Conservation (phyloP, 2,113 vertebrate species). For the Thalassarche chlororhynchos region DNA sequence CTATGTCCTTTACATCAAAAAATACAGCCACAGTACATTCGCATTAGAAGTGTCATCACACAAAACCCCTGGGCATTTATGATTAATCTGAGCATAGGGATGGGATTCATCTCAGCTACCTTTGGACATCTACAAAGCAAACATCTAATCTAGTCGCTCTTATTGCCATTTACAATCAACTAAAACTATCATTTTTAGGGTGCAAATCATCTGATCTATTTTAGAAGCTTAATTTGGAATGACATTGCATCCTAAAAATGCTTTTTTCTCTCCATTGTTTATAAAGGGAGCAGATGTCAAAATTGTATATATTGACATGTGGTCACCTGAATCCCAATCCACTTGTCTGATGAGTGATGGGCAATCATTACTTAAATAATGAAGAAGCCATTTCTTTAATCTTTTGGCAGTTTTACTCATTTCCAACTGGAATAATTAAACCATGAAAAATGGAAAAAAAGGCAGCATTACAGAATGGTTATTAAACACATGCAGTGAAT, state of each 20-base stretch:
- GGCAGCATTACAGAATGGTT: neutral
- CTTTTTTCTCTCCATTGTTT: neutral
- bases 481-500: neutral
- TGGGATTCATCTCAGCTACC: neutral
- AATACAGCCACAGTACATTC: neutral
- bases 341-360: neutral
- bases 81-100: neutral
- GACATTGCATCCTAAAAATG: neutral
- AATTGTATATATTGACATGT: neutral
- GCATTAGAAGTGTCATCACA: neutral
- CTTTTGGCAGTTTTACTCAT: neutral
- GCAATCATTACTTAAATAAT: constrained; percentile 1
- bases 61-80: neutral
- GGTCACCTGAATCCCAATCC: neutral
- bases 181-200: neutral
- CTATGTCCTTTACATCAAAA: neutral
- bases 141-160: neutral
- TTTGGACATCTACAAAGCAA: neutral
- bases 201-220: neutral
- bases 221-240: neutral
- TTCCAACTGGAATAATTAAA: neutral
- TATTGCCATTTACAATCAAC: neutral
- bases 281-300: neutral
- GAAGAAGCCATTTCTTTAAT: neutral
- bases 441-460: neutral